These are phyloP conservation scores for Narcine bancroftii DNA, from an alignment of 2,113 vertebrate genomes.

Conservation along the genomic window DNA sequence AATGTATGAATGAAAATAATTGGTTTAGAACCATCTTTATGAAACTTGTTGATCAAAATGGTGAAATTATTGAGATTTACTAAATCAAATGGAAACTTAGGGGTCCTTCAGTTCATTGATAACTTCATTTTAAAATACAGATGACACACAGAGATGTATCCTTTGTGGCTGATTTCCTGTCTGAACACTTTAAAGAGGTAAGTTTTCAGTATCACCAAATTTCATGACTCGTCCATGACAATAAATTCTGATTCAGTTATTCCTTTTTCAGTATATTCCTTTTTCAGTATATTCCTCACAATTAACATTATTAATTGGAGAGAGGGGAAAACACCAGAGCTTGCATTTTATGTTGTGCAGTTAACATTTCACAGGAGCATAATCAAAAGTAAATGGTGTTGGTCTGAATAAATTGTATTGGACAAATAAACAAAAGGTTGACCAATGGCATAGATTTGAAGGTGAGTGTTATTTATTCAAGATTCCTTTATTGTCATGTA, in stretches of 20 bases:
- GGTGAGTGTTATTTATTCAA: too few species aligned
- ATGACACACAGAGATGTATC: slow-evolving; percentile 98
- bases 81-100: background rate
- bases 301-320: background rate
- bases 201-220: slow-evolving; percentile 41
- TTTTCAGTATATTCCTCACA: background rate
- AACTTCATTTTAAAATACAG: slow-evolving; percentile 48
- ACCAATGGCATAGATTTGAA: too few species aligned
- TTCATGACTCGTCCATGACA: too few species aligned
- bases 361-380: too few species aligned
- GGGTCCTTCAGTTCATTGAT: background rate
- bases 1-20: background rate
- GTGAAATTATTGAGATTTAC: background rate
- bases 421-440: too few species aligned
- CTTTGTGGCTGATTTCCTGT: slow-evolving; percentile 94
- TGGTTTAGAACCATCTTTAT: background rate
- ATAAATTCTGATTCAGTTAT: too few species aligned
- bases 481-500: too few species aligned
- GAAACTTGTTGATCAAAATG: background rate
- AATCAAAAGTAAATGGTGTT: too few species aligned
- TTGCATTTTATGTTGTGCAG: too few species aligned
- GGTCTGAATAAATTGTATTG: too few species aligned
- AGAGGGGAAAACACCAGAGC: too few species aligned
- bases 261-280: background rate
- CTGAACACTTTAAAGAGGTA: slow-evolving; percentile 97